Base-by-base conservation (phyloP, 2,888 invertebrate species). In the Melipona bicolor region DNA sequence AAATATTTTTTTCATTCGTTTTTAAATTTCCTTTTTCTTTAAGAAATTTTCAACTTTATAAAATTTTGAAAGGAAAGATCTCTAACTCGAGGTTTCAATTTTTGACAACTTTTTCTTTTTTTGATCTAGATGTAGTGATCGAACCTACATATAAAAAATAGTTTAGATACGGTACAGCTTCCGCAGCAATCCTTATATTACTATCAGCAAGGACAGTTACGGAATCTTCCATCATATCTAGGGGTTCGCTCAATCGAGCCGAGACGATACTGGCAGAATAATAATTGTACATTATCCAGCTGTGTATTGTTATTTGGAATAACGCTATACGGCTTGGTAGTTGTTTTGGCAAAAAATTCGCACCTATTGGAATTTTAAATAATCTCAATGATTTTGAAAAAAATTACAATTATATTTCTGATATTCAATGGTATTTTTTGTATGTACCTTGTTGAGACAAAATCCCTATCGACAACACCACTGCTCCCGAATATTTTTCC, bases 211-310 rank as follows among this genome's bases (percentile, higher is more conserved):
- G 88, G 24, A 92, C 88, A 5, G 89, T 90, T 3, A 94, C 86
- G 0, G 93, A 93, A 85, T 94, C 93, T 69, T 94, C 93, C 86
- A 93, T 93, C 88, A 92, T 93, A 4, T 91, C 91, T 5, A 93
- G 87, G 2, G 94, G 93, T 64, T 92, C 88, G 77, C 90, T 92
- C 15, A 94, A 85, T 61, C 93, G 91, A 13, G 91, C 91, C 1
- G 94, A 93, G 9, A 94, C 93, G 6, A 94, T 90, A 73, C 92
- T 92, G 6, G 90, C 93, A 3, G 93, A 91, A 73, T 94, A 94
- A 78, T 93, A 94, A 84, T 93, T 93, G 52, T 91, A 93, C 61
- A 93, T 87, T 27, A 94, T 83, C 73, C 92, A 89, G 50, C 92
- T 91, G 73, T 93, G 93, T 5, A 92, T 32, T 36, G 92, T 85